Base-by-base conservation (phyloP, 2,797 vertebrate genomes). In the Telmatherina bonti region DNA sequence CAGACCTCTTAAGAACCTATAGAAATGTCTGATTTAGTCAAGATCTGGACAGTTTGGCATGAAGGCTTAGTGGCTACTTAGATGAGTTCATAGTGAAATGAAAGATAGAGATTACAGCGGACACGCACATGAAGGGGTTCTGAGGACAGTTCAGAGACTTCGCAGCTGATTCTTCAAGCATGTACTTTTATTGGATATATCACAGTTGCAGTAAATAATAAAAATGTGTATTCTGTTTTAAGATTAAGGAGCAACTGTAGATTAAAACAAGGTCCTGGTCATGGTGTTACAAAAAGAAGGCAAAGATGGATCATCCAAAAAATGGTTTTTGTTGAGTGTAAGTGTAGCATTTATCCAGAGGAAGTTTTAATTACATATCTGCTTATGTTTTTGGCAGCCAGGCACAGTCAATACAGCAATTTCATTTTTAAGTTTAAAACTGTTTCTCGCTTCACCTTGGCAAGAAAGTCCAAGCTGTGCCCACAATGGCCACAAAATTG, bases 21-120 rank as follows among this genome's bases (percentile, higher is more conserved):
- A 22, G 58, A 15, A 30, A 26, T 12, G 27, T 56, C 52, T 66
- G 41, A 16, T 52, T 26, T 15, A 7, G 15, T 58, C 41, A 54
- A 65, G 24, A 33, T 59, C 74, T 74, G 3, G 59, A 67, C 73
- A 78, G 57, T 55, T 78, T 72, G 33, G 0, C 62, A 63, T 18
- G 15, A 57, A 29, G 27, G 41, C 55, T 66, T 45, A 56, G 27
- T 1, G 12, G n/a, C 5, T 24, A 33, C 45, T 49, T 72, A 56
- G 38, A 57, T n/a, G 45, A 74, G 62, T 67, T 73, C 24, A 35
- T 38, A 22, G 41, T 29, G 56, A 67, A 67, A 58, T 38, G 38
- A 41, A 41, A 15, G 15, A 41, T 67, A 82, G 54, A 73, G 84
- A 84, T 86, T 78, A 82, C 5, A 68, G 41, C 3, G 12, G 29